Conservation (phyloP, 1,140 invertebrate species). For the Trissolcus basalis region DNA sequence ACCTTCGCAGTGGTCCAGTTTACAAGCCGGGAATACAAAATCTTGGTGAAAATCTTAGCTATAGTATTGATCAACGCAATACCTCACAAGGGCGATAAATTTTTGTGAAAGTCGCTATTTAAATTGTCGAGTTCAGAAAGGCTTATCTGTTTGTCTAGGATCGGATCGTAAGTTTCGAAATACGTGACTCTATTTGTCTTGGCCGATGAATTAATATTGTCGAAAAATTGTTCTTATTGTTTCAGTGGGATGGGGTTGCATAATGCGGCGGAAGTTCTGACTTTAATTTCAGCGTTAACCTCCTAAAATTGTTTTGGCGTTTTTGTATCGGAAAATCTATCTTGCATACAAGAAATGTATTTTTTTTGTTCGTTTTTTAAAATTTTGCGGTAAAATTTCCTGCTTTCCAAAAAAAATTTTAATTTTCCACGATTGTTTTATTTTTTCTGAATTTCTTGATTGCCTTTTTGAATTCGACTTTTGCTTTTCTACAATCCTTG, state of each 20-base stretch:
- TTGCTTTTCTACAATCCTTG: background rate
- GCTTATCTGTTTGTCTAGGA: background rate
- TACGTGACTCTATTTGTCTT: background rate
- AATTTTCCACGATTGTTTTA: too few relatives aligned
- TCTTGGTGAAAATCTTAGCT: constrained; percentile 6
- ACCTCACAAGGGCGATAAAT: background rate
- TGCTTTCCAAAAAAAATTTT: background rate
- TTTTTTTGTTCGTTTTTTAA: background rate
- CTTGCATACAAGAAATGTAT: background rate
- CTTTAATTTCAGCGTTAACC: background rate
- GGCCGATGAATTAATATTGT: background rate
- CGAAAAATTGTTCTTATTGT: background rate
- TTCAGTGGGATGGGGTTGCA: constrained; percentile 1
- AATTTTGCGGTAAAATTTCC: too few relatives aligned
- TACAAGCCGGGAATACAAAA: constrained; percentile 1
- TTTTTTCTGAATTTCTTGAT: constrained; percentile 1
- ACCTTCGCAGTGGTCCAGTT: background rate
- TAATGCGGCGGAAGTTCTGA: background rate
- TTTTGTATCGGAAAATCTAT: constrained; percentile 6
- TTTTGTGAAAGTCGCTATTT: constrained; percentile 2
- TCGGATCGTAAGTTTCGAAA: constrained; percentile 1
- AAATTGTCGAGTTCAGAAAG: background rate
- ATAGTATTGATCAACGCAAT: constrained; percentile 12
- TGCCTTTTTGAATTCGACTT: background rate
- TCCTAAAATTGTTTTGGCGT: constrained; percentile 8